phyloP scores from a whole-genome alignment of 2,888 invertebrate species.

The Uloborus plumipes region DNA sequence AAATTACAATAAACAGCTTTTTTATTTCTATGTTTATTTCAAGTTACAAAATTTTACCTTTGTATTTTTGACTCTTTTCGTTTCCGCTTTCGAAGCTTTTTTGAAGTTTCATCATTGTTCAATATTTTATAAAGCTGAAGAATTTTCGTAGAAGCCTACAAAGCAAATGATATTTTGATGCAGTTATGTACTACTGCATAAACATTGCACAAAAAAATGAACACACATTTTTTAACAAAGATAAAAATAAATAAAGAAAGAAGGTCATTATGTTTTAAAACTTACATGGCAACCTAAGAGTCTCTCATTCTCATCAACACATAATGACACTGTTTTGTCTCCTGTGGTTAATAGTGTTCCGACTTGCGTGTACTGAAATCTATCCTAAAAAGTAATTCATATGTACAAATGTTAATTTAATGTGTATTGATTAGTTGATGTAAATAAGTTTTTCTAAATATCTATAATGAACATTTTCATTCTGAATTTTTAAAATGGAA shows the following conservation, averaged over 20 bases:
- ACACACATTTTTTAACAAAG: not conserved
- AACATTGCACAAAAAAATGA: too few relatives aligned
- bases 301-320: conserved; percentile 80
- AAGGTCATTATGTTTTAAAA: conserved; percentile 7
- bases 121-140: conserved; percentile 88
- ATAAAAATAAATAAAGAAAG: not conserved
- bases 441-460: too few relatives aligned
- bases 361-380: conserved; percentile 75
- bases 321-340: conserved; percentile 82
- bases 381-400: conserved; percentile 7
- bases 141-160: conserved; percentile 81
- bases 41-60: too few relatives aligned
- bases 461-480: too few relatives aligned
- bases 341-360: conserved; percentile 86
- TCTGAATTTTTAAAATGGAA: too few relatives aligned
- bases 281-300: conserved; percentile 82
- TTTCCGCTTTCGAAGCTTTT: conserved; percentile 81
- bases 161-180: not conserved
- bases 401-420: not conserved
- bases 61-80: conserved; percentile 76
- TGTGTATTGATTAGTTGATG: too few relatives aligned
- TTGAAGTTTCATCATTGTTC: conserved; percentile 80
- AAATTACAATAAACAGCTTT: too few relatives aligned
- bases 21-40: too few relatives aligned
- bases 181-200: too few relatives aligned